Evolutionary conservation across 1,140 invertebrate species (phyloP), one percentile per base, ranked within the genome.

Genomic region (Propsilocerus akamusi): DNA sequence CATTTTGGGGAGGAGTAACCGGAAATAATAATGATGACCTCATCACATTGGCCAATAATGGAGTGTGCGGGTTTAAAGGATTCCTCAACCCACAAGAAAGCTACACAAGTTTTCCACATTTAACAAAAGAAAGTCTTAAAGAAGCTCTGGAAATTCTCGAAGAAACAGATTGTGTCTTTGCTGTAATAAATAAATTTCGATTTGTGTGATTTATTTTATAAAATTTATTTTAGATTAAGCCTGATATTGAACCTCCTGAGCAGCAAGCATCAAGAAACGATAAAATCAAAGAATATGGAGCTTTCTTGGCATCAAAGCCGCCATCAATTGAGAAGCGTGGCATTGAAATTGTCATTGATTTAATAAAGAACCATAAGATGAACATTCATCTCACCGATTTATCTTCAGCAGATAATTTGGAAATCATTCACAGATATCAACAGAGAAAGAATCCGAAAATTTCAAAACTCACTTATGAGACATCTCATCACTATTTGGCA

Each of bases 11-110:
- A 23, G 81, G 80, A 7, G 68, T 83, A 1, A 68, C 81, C 48
- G 75, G 76, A 6, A 73, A 71, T 49, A 81, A 80, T 62, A 63
- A 72, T 56, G 63, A 71, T 56, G 74, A 80, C 20, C 58, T 84
- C 25, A 58, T 61, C 41, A 63, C 72, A 25, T 63, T 84, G 52
- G 62, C 82, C 8, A 63, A 71, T 2, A 74, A 72, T 34, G 81
- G 81, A 14, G 78, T 83, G 0, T 72, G 79, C 6, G 82, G 81
- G 4, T 80, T 85, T 50, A 83, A 83, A 64, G 83, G 81, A 59
- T 82, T 83, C 50, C 62, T 85, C 4, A 76, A 74, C 55, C 72
- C 77, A 4, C 77, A 76, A 49, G 34, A 41, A 8, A 77, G 78
- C 11, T 72, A 78, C 0, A 73, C 77, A 5, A 77, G 81, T 57